These are phyloP conservation scores for Dryobotodes eremita DNA, from an alignment of 2,888 invertebrate genomes.

Conservation along the genomic window DNA sequence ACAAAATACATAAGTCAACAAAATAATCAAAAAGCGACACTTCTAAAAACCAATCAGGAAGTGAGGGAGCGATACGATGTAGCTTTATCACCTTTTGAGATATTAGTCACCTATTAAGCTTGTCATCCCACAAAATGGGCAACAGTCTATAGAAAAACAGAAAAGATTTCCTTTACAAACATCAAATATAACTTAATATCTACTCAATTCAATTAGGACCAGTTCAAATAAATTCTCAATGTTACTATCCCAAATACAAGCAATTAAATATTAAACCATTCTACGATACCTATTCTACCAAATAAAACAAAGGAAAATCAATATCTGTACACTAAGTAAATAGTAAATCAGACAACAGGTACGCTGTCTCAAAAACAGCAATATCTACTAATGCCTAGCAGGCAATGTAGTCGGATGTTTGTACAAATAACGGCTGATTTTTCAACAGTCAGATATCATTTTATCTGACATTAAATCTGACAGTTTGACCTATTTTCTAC, in stretches of 20 bases:
- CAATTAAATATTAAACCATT: neutral
- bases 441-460: too few species aligned
- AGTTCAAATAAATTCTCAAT: neutral
- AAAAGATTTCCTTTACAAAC: neutral
- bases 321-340: slow-evolving; percentile 3
- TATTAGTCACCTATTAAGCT: neutral
- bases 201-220: neutral
- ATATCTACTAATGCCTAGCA: slow-evolving; percentile 42
- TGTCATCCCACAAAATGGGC: neutral
- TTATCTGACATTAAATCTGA: too few species aligned
- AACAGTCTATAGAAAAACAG: neutral
- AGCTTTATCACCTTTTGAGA: neutral
- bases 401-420: slow-evolving; percentile 38
- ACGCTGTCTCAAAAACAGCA: slow-evolving; percentile 36
- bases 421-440: slow-evolving; percentile 32
- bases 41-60: neutral
- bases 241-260: neutral
- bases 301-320: neutral
- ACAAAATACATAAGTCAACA: neutral
- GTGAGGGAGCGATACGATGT: neutral
- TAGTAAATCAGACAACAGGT: slow-evolving; percentile 26
- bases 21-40: neutral
- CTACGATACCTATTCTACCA: neutral
- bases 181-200: neutral
- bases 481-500: too few species aligned